These are phyloP conservation scores for Thryonomys swinderianus DNA, from an alignment of 2,113 vertebrate genomes.

Conservation along the genomic window DNA sequence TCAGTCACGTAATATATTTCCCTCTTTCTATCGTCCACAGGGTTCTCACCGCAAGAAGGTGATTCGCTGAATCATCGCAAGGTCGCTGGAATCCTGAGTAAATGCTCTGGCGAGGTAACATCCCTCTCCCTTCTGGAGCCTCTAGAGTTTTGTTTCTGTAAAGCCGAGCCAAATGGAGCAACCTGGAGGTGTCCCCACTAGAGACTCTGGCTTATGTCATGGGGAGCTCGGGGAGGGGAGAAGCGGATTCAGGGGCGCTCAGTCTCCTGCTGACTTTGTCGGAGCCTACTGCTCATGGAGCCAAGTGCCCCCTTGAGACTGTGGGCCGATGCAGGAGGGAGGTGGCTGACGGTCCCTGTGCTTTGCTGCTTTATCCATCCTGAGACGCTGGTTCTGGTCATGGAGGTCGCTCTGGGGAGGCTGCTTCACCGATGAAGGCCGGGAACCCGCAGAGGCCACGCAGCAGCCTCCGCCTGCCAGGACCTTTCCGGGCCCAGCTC, in stretches of 20 bases:
- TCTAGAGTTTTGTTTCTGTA: not conserved
- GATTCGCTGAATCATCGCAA: not conserved
- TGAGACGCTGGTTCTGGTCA: not conserved
- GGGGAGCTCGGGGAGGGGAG: not conserved
- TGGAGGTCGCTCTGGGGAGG: not conserved
- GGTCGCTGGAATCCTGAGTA: not conserved
- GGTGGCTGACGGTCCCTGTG: not conserved
- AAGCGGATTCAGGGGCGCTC: not conserved
- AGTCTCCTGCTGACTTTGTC: not conserved
- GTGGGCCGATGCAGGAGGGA: not conserved
- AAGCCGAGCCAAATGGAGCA: not conserved
- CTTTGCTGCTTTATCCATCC: not conserved
- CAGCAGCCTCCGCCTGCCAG: not conserved
- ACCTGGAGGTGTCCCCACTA: not conserved
- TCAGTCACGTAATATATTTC: not conserved
- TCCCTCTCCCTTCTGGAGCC: not conserved
- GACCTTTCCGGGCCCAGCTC: not conserved
- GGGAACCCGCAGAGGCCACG: no score
- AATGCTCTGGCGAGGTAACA: not conserved
- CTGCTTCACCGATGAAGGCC: not conserved
- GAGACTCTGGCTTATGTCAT: not conserved
- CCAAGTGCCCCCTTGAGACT: not conserved
- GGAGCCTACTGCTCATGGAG: not conserved
- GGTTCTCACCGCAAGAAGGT: not conserved
- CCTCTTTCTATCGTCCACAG: not conserved